Evolutionary conservation across 1,140 invertebrate species (phyloP).

Genomic region (Ditylenchus dipsaci): DNA sequence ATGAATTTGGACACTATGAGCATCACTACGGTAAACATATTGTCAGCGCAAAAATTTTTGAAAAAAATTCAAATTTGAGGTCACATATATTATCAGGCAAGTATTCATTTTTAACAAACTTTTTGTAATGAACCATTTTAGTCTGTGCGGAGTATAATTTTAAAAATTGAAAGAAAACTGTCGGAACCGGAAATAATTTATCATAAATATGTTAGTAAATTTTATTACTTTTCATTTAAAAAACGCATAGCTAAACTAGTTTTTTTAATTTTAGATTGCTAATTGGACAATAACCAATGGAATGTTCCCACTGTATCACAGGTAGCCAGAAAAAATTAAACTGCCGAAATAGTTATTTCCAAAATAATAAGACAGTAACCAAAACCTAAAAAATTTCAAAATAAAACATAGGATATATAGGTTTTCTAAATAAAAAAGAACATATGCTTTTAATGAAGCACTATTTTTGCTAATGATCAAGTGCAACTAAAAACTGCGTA

Average conservation of each 20-base stretch:
- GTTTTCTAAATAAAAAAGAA: no score
- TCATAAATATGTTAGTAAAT: constrained; percentile 43
- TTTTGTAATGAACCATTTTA: no score
- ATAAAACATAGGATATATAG: no score
- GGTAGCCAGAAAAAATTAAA: not conserved
- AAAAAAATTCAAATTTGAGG: not conserved
- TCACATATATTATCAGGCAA: constrained; percentile 47
- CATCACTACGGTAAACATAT: constrained; percentile 11
- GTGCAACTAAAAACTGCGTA: no score
- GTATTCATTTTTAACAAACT: no score
- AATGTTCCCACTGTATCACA: constrained; percentile 40
- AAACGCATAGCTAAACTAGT: not conserved
- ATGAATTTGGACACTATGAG: constrained; percentile 47
- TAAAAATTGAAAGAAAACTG: constrained; percentile 41
- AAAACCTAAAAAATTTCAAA: no score
- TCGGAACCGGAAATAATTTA: constrained; percentile 41
- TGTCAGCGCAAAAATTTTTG: no score
- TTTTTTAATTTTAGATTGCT: constrained; percentile 38
- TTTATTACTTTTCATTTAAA: not conserved
- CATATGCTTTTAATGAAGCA: no score
- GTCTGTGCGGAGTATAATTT: constrained; percentile 36
- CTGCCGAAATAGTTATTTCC: no score
- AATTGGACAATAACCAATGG: constrained; percentile 48
- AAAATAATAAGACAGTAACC: no score
- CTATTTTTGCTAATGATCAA: no score